Evolutionary conservation across 37 sponge, comb jelly and placozoan genomes (phyloP).

Genomic region (Eunapius fragilis): DNA sequence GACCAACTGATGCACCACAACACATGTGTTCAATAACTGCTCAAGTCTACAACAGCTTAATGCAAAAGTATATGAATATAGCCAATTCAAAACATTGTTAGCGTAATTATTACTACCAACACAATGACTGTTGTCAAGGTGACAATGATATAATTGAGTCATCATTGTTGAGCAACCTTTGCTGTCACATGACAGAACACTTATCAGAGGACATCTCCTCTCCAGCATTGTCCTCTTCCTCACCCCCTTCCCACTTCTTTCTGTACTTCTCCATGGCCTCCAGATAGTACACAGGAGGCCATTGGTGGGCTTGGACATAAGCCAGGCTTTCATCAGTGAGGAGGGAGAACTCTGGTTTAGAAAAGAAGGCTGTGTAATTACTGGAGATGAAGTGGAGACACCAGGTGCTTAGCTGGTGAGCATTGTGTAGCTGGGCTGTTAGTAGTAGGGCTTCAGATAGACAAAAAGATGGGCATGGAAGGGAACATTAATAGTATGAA

Average conservation of each 20-base stretch:
- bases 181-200: too few species aligned
- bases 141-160: too few species aligned
- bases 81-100: too few species aligned
- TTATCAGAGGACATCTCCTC: not conserved
- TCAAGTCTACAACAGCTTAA: too few species aligned
- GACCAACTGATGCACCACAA: too few species aligned
- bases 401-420: constrained; percentile 81
- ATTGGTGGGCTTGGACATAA: constrained; percentile 49
- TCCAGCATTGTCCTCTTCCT: constrained; percentile 14
- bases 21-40: too few species aligned
- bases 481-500: not conserved
- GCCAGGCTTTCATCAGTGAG: constrained; percentile 28
- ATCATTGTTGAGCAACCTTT: too few species aligned
- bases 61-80: too few species aligned
- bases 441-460: constrained; percentile 66
- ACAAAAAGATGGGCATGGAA: too few species aligned
- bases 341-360: constrained; percentile 50
- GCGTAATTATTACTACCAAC: too few species aligned
- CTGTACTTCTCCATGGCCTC: constrained; percentile 77
- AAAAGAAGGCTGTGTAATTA: constrained; percentile 68
- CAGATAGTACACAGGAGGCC: constrained; percentile 84
- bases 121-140: too few species aligned
- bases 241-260: constrained; percentile 59
- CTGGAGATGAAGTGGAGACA: constrained; percentile 87
- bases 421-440: constrained; percentile 80